Evolutionary conservation across 1,140 invertebrate species (phyloP).

Genomic region (Andrena cerasifolii): DNA sequence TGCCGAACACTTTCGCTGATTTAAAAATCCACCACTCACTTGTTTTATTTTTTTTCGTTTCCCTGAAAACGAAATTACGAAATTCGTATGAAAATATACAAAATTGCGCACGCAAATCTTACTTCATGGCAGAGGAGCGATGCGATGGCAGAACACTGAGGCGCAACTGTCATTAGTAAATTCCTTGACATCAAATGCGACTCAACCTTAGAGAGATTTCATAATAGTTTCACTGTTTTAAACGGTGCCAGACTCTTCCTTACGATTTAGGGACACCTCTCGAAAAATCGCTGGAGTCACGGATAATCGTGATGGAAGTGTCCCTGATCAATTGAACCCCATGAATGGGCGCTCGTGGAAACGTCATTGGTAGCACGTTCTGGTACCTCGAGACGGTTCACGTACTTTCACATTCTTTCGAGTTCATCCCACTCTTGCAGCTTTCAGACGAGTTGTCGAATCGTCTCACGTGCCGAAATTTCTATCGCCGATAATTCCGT

Average conservation of each 20-base stretch:
- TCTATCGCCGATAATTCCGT: conserved; percentile 2
- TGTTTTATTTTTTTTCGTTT: too few species aligned
- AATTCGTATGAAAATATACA: too few species aligned
- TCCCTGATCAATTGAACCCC: neutral
- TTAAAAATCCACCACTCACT: neutral
- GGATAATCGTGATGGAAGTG: neutral
- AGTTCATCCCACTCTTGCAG: neutral
- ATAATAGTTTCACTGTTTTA: conserved; percentile 36
- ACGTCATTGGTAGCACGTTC: neutral
- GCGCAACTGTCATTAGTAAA: too few species aligned
- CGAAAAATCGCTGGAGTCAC: neutral
- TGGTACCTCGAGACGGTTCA: conserved; percentile 53
- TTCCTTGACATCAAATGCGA: conserved; percentile 9
- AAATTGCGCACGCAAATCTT: too few species aligned
- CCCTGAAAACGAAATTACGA: too few species aligned
- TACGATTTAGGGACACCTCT: neutral
- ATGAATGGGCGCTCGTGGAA: neutral
- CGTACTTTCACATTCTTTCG: conserved; percentile 74
- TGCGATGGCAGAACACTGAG: too few species aligned
- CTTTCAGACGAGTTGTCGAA: conserved; percentile 15
- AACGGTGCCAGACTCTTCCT: conserved; percentile 49
- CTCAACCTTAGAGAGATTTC: conserved; percentile 33
- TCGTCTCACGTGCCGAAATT: conserved; percentile 7
- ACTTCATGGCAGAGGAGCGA: too few species aligned
- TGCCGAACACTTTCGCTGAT: neutral